These are phyloP conservation scores for Papilio dardanus DNA, from an alignment of 1,140 invertebrate species.

Conservation along the genomic window DNA sequence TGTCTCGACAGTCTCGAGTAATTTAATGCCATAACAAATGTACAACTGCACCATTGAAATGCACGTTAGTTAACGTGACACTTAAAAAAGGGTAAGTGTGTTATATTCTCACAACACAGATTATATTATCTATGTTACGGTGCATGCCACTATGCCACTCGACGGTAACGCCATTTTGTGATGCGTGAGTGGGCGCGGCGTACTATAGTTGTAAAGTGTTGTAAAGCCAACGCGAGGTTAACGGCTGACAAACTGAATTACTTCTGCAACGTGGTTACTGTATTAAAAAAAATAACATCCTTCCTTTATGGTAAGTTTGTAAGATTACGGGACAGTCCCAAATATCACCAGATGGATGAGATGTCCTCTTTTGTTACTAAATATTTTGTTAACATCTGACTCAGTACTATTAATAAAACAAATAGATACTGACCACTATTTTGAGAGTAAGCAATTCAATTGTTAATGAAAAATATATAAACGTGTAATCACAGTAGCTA, in stretches of 20 bases:
- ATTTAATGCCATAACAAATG: not conserved
- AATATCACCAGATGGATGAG: not conserved
- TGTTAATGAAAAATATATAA: not conserved
- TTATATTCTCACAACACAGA: conserved; percentile 6
- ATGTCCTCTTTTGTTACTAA: not conserved
- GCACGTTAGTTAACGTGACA: not conserved
- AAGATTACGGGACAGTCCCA: not conserved
- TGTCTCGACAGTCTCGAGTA: not conserved
- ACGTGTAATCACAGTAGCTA: not conserved
- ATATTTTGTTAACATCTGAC: not conserved
- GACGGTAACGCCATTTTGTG: conserved; percentile 5
- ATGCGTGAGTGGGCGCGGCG: conserved; percentile 4
- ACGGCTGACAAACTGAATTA: conserved; percentile 21
- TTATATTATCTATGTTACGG: conserved; percentile 21
- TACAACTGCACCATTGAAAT: conserved; percentile 7
- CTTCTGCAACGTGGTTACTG: not conserved
- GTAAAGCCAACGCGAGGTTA: not conserved
- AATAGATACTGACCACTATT: not conserved
- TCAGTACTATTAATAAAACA: not conserved
- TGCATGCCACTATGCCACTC: conserved; percentile 9
- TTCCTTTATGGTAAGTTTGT: no score
- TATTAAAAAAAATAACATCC: not conserved
- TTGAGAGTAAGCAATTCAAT: not conserved
- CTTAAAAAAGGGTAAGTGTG: conserved; percentile 21
- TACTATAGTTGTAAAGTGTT: not conserved